These are phyloP conservation scores for Athalia circularis DNA, from an alignment of 2,888 invertebrate genomes.

Conservation along the genomic window DNA sequence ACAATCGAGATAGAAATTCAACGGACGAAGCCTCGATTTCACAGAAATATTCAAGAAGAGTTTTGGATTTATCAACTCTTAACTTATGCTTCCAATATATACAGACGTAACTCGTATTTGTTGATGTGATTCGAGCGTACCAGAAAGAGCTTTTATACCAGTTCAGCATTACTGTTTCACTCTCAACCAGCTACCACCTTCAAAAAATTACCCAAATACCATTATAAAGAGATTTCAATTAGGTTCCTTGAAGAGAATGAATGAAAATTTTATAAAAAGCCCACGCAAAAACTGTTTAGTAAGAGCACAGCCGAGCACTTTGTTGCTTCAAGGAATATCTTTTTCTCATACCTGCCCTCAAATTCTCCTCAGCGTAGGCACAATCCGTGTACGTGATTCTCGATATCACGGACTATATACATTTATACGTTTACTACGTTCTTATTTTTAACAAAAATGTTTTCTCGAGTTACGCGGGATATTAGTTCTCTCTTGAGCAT, in stretches of 20 bases:
- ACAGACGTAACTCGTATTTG: not conserved
- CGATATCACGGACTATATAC: no score
- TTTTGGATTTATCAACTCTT: not conserved
- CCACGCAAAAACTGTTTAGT: not conserved
- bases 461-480: no score
- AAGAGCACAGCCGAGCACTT: no score
- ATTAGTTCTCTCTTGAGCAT: no score
- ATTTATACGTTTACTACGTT: no score
- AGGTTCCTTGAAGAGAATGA: not conserved
- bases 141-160: not conserved
- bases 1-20: slow-evolving; percentile 1
- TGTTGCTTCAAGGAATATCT: no score
- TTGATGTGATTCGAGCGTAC: no score
- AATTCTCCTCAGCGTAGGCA: no score
- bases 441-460: no score
- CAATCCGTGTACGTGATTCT: no score
- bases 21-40: slow-evolving; percentile 17
- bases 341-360: no score
- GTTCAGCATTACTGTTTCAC: not conserved
- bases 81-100: not conserved
- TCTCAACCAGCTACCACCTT: not conserved
- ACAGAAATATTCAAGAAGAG: slow-evolving; percentile 3
- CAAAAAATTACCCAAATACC: not conserved
- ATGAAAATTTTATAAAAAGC: not conserved
- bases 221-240: not conserved